Evolutionary conservation across 2,888 invertebrate species (phyloP).

Genomic region (Apotomis turbidana): DNA sequence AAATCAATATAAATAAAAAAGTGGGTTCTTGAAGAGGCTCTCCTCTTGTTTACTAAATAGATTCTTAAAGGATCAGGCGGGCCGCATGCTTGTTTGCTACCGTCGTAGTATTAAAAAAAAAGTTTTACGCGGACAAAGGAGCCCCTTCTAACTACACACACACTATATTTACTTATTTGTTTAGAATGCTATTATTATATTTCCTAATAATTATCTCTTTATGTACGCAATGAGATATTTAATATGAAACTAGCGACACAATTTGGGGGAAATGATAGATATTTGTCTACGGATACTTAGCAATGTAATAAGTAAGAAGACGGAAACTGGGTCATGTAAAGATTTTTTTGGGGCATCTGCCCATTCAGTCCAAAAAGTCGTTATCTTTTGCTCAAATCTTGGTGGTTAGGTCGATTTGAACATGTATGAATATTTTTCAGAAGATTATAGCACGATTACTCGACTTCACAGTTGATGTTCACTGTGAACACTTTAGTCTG

Average conservation of each 20-base stretch:
- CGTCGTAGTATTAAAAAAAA: no score
- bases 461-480: constrained; percentile 90
- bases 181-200: not conserved
- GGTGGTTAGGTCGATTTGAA: not conserved
- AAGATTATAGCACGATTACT: no score
- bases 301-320: not conserved
- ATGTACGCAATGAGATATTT: not conserved
- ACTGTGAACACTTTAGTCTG: constrained; percentile 90
- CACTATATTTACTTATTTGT: no score
- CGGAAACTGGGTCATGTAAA: not conserved
- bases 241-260: not conserved
- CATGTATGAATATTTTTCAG: not conserved
- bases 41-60: no score
- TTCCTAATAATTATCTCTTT: not conserved
- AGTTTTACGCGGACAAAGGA: no score
- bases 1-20: no score
- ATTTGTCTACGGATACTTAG: not conserved
- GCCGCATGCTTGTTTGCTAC: no score
- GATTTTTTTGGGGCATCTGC: not conserved
- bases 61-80: no score
- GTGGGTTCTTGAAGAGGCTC: no score
- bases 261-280: not conserved
- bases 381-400: not conserved
- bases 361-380: not conserved
- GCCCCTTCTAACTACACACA: no score